Base-by-base conservation (phyloP, 1,140 invertebrate genomes). In the Platorchestia sp. region DNA sequence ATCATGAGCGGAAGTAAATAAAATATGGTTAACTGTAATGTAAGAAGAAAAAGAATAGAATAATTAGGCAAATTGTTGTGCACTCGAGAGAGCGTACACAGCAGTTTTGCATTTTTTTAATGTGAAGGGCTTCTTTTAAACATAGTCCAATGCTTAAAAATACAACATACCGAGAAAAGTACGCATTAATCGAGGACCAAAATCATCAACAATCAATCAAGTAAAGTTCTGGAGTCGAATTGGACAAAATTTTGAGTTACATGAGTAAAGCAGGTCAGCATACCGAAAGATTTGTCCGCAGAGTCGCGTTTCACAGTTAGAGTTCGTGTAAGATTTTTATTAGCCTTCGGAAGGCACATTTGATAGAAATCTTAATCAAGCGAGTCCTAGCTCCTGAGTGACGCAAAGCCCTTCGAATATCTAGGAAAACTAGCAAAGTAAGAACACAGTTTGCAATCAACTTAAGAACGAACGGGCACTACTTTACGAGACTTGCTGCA, bases 1-100 rank as follows among this genome's bases (percentile, higher is more conserved):
- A 44, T 75, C 59, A 75, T 93, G 91, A 93, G 91, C 91, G 91
- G 47, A 45, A 93, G 91, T 93, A 93, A 93, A 45, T 93, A 93
- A 93, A 45, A 44, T 93, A 93, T 93, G 91, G 91, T 40, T 93
- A 45, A 93, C 91, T 45, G 45, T 93, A 93, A 93, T 93, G 47
- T 42, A 43, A 90, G 41, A 90, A 90, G 41, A 93, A 40, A 47
- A 93, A 93, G 43, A 93, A 93, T 93, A 93, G 6, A 45, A 93
- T 93, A 45, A 93, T 93, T 93, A 93, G 43, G 91, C 91, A 93
- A 89, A 42, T 89, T 75, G 59, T 3, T 36, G 59, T 36, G 27
- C 59, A 27, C 27, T 36, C 59, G 59, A 75, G 27, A 75, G 59
- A 75, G 59, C 59, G 59, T 27, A 75, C 1, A 27, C 14, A 75